Evolutionary conservation across 2,888 invertebrate species (phyloP).

Genomic region (Dryobotodes eremita): DNA sequence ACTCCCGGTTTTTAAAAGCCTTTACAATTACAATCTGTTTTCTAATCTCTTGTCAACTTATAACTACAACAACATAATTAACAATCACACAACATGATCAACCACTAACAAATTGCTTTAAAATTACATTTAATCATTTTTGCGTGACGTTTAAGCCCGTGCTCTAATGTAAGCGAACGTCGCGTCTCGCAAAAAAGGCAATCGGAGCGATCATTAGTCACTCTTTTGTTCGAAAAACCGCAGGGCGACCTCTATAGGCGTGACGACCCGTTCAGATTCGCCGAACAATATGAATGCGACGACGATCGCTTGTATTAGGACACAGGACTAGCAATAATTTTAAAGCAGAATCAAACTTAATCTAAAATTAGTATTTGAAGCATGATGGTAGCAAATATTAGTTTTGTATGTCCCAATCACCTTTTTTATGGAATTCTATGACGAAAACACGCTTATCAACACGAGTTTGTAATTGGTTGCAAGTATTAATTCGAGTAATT

Average conservation of each 20-base stretch:
- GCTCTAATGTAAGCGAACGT: neutral
- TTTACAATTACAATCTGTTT: neutral
- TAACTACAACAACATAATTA: neutral
- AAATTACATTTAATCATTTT: neutral
- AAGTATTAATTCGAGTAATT: neutral
- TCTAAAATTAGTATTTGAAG: slow-evolving; percentile 20
- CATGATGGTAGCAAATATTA: slow-evolving; percentile 8
- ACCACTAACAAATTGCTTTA: neutral
- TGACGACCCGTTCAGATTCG: neutral
- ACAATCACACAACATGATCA: too few species aligned
- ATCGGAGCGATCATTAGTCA: too few species aligned
- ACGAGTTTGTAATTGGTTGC: neutral
- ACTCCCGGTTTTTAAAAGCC: neutral
- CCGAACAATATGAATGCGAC: neutral
- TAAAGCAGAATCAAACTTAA: neutral
- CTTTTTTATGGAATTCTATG: neutral
- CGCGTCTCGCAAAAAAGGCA: neutral
- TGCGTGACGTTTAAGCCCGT: neutral
- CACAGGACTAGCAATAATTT: neutral
- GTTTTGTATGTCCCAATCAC: neutral
- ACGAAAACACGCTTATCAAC: slow-evolving; percentile 34
- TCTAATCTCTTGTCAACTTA: too few species aligned
- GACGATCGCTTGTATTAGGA: neutral
- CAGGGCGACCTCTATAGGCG: neutral
- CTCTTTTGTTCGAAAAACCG: neutral